Conservation (phyloP, 2,113 vertebrate species). For the Struthio camelus region DNA sequence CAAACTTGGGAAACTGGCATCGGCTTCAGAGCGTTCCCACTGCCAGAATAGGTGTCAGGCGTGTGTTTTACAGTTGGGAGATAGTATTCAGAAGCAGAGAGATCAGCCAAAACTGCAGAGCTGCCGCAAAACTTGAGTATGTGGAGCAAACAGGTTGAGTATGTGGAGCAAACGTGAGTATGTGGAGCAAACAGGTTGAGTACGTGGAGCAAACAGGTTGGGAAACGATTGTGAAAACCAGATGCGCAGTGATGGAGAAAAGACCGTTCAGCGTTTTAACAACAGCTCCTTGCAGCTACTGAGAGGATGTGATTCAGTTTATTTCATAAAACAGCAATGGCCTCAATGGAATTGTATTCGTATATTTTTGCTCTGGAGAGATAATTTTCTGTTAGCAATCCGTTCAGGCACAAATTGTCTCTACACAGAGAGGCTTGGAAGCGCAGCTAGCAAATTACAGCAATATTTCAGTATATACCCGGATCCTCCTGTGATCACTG, state of each 20-base stretch:
- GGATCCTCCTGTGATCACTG: accelerated
- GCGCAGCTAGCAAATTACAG: background rate
- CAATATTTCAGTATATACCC: background rate
- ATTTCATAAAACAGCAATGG: background rate
- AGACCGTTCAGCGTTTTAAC: no score
- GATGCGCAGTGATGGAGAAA: no score
- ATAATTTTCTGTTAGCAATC: background rate
- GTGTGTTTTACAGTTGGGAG: background rate
- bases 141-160: no score
- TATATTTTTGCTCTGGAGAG: background rate
- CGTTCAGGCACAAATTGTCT: background rate
- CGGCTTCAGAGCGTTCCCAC: background rate
- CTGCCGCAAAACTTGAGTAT: no score
- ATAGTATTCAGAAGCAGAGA: background rate
- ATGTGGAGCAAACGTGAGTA: no score
- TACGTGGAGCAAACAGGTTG: no score
- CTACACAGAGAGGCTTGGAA: background rate
- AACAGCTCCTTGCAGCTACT: no score
- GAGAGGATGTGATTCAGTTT: background rate
- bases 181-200: no score
- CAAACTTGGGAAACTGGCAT: no score
- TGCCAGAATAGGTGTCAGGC: background rate
- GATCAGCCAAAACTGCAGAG: background rate
- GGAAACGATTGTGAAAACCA: no score
- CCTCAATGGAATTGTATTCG: background rate